phyloP scores from a whole-genome alignment of 2,888 invertebrate genomes.

The Oithona nana region DNA sequence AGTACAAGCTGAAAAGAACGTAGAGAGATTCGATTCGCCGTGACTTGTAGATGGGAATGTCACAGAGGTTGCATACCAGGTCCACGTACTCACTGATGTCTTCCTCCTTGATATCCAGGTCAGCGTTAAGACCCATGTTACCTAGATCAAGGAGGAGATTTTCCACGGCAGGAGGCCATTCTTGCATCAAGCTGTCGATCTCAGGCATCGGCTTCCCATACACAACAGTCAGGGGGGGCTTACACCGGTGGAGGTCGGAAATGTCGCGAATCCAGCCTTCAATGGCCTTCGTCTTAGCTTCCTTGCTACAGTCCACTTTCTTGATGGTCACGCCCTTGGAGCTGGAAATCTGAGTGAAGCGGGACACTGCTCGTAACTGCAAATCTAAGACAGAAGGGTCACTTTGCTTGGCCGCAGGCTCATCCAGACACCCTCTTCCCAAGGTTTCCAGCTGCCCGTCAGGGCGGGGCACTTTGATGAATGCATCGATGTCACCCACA shows the following conservation, averaged over 20 bases:
- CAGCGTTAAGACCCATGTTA: slow-evolving; percentile 50
- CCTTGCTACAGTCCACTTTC: slow-evolving; percentile 24
- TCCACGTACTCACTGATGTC: slow-evolving; percentile 57
- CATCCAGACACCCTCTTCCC: slow-evolving; percentile 64
- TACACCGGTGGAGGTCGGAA: slow-evolving; percentile 68
- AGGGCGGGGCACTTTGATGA: slow-evolving; percentile 75
- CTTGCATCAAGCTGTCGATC: slow-evolving; percentile 75
- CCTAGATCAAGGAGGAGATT: not conserved
- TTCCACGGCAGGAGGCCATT: slow-evolving; percentile 64
- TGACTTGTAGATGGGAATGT: slow-evolving; percentile 59
- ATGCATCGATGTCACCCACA: slow-evolving; percentile 94
- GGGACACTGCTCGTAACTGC: slow-evolving; percentile 52
- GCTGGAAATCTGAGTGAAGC: no score
- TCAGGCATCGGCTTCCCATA: slow-evolving; percentile 70
- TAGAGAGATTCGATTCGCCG: slow-evolving; percentile 65
- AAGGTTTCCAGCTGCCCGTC: slow-evolving; percentile 40
- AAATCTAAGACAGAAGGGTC: slow-evolving; percentile 78
- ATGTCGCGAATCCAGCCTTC: slow-evolving; percentile 94
- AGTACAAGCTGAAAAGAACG: slow-evolving; percentile 58
- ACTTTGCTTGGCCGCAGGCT: slow-evolving; percentile 81
- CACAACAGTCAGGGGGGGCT: slow-evolving; percentile 61
- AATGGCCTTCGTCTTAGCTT: slow-evolving; percentile 46
- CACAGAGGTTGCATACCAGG: slow-evolving; percentile 58
- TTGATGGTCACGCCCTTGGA: not conserved
- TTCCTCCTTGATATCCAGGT: slow-evolving; percentile 51